These are phyloP conservation scores for Clistopyga incitator DNA, from an alignment of 2,888 invertebrate species.

Conservation along the genomic window DNA sequence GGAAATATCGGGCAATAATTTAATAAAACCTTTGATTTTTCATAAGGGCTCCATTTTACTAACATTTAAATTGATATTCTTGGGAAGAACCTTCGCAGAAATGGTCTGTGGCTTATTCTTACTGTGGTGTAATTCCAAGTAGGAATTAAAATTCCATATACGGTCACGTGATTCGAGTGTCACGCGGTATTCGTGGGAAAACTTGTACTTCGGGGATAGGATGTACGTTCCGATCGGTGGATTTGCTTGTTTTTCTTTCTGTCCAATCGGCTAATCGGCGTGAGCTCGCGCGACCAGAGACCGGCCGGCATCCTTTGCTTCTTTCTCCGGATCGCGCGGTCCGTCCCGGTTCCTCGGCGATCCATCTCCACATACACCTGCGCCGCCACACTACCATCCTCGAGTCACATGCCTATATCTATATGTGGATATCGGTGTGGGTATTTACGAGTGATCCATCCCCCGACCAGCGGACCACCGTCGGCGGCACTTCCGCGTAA, in stretches of 20 bases:
- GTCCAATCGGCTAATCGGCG: constrained; percentile 72
- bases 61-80: too few species aligned
- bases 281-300: constrained; percentile 65
- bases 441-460: constrained; percentile 49
- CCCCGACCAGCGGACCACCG: constrained; percentile 77
- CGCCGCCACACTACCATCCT: constrained; percentile 71
- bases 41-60: too few species aligned
- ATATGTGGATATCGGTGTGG: constrained; percentile 26
- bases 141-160: constrained; percentile 67
- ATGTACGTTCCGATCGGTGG: constrained; percentile 51
- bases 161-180: constrained; percentile 51
- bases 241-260: constrained; percentile 63
- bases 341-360: constrained; percentile 62
- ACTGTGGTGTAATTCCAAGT: constrained; percentile 59
- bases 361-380: constrained; percentile 49
- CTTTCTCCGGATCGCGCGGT: constrained; percentile 68
- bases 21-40: too few species aligned
- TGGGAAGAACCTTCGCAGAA: too few species aligned
- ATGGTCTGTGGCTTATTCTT: too few species aligned
- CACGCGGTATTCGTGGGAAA: constrained; percentile 49
- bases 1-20: too few species aligned
- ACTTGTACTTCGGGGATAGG: constrained; percentile 31
- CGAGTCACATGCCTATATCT: background rate
- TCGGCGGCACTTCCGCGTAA: constrained; percentile 78
- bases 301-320: constrained; percentile 70